Percentiles rank a stretch among this genome's conserved stretches.
These are phyloP conservation scores for Sinosuthora webbiana DNA, from an alignment of 2,113 vertebrate species.

Conservation along the genomic window DNA sequence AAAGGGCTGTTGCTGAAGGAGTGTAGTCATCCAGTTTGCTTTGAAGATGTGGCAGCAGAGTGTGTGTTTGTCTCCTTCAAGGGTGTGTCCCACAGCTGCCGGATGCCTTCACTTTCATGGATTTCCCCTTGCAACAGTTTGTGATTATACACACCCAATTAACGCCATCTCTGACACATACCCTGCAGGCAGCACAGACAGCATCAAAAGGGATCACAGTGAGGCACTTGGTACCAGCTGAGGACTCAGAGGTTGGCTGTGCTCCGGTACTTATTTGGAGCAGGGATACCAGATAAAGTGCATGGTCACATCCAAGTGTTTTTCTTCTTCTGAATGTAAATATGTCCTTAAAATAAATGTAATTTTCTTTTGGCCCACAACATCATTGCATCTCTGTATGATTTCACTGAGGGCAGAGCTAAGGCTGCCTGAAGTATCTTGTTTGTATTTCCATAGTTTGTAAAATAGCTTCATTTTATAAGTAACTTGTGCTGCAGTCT, in stretches of 20 bases:
- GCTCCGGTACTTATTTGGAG: neutral
- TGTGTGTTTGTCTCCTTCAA: neutral
- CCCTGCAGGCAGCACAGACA: neutral
- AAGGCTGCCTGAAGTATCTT: neutral
- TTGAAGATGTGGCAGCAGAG: slow-evolving; percentile 57
- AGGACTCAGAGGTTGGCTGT: neutral
- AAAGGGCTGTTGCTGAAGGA: slow-evolving; percentile 44
- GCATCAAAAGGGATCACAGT: neutral
- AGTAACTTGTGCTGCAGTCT: neutral
- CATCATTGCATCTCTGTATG: neutral
- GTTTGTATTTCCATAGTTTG: neutral
- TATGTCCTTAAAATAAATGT: neutral
- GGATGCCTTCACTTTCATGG: slow-evolving; percentile 31
- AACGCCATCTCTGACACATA: neutral
- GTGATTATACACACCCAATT: neutral
- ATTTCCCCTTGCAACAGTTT: slow-evolving; percentile 4
- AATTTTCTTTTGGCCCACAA: neutral
- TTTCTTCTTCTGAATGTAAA: neutral
- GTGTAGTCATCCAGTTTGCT: neutral
- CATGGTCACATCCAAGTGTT: neutral
- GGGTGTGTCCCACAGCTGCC: slow-evolving; percentile 52
- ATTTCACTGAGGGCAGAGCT: neutral
- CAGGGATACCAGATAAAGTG: neutral
- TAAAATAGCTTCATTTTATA: neutral
- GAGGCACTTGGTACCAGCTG: neutral